These are phyloP conservation scores for Empidonax traillii DNA, from an alignment of 2,113 vertebrate species.

Conservation along the genomic window DNA sequence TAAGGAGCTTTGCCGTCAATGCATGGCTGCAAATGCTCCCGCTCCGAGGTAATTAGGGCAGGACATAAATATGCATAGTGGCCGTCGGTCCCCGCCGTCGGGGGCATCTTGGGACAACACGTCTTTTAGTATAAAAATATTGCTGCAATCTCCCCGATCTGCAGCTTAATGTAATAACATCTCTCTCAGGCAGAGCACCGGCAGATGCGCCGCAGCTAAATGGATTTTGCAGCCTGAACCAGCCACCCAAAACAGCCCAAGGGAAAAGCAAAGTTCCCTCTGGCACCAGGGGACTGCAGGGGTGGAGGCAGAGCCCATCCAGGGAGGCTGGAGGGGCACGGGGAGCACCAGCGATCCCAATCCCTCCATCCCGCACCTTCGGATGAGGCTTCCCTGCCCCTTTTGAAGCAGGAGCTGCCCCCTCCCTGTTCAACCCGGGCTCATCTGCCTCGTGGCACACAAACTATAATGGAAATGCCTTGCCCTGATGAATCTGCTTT, in stretches of 20 bases:
- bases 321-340: not conserved
- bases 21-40: not conserved
- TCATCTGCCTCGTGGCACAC: not conserved
- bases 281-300: fast-evolving
- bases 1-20: not conserved
- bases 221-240: not conserved
- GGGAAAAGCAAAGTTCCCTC: not conserved
- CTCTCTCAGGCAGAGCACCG: not conserved
- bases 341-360: not conserved
- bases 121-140: not conserved
- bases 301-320: not conserved
- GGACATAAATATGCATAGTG: not conserved
- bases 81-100: not conserved
- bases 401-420: not conserved
- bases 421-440: not conserved
- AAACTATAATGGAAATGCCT: not conserved
- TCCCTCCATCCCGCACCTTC: fast-evolving
- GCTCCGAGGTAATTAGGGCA: not conserved
- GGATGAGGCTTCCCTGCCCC: not conserved
- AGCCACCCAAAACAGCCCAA: not conserved
- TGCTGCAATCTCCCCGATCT: not conserved
- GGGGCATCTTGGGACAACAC: not conserved
- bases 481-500: not conserved
- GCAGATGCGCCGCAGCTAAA: slow-evolving; percentile 19
- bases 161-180: not conserved